Evolutionary conservation across 1,140 invertebrate genomes (phyloP).

Genomic region (Telenomus remus): DNA sequence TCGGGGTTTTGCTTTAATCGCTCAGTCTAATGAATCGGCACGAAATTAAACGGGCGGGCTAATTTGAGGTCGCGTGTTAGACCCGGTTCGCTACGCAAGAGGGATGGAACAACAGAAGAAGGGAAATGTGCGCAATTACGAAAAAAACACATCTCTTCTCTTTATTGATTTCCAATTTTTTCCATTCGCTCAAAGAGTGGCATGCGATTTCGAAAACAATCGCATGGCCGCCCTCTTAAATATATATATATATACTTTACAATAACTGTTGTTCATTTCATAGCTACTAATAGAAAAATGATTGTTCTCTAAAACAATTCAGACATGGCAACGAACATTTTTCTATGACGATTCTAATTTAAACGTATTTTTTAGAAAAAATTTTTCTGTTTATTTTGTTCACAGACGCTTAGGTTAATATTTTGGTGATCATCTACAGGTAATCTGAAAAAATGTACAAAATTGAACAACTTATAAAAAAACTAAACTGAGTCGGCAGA

Average conservation of each 20-base stretch:
- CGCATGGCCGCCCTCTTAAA: constrained; percentile 25
- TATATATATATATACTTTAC: constrained; percentile 59
- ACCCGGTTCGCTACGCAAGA: not conserved
- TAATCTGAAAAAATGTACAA: too few species aligned
- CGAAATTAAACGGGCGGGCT: not conserved
- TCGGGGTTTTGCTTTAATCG: too few species aligned
- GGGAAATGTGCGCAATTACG: constrained; percentile 41
- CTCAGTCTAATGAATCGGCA: too few species aligned
- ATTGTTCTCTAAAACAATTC: not conserved
- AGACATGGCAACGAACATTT: not conserved
- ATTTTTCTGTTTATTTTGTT: too few species aligned
- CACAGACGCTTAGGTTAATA: too few species aligned
- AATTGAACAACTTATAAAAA: too few species aligned
- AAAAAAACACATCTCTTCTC: constrained; percentile 60
- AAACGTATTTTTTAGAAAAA: too few species aligned
- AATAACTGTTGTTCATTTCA: constrained; percentile 49
- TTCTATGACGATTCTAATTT: too few species aligned
- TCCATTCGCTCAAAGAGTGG: constrained; percentile 48
- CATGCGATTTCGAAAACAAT: constrained; percentile 50
- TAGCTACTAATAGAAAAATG: constrained; percentile 17
- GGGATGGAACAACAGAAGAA: constrained; percentile 1
- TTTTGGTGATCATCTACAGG: too few species aligned
- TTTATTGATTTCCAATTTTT: constrained; percentile 61
- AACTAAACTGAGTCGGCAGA: too few species aligned
- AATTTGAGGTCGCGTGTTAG: constrained; percentile 7